Evolutionary conservation across 2,797 vertebrate species (phyloP), one percentile per base, ranked within the genome.

Genomic region (Molossus molossus): DNA sequence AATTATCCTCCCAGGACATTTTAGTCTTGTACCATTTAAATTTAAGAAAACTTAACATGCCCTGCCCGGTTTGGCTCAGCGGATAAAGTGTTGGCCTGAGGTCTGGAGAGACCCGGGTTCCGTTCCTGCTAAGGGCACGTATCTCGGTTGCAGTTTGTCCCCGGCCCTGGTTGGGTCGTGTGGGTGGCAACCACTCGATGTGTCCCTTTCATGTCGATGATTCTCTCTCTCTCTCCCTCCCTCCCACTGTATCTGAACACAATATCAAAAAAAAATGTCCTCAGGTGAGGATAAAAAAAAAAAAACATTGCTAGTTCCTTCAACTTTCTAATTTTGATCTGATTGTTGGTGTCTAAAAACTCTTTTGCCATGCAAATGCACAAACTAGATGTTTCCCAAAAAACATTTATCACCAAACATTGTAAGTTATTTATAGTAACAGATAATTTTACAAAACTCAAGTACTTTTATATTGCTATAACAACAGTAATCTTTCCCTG

Each of bases 11-110:
- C 11, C 7, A 57, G 85, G 37, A 65, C 27, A 70, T 91, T 91
- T 95, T 76, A 72, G 48, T 88, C 95, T 92, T 87, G 7, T 96
- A 37, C 27, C 91, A 29, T 88, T 92, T 90, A 58, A 83, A 58
- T 81, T 73, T 91, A 69, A 81, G 27, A 53, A 94, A 89, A 70
- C 23, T 85, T 84, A 37, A 67, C 33, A 33, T 33, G 33, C 33
- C 33, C 33, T 33, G 33, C 33, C 33, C 3, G 33, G 33, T 33
- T 33, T 33, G 33, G 33, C 33, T 33, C 33, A 33, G 33, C 33
- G 3, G 33, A 33, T 33, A 33, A 3, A 33, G 33, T 3, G 33
- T 33, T 33, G 33, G 33, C 33, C 33, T 33, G 33, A 33, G 33
- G 33, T 33, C 33, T 2, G 33, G 33, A 33, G 33, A 33, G 33